Evolutionary conservation across 2,797 vertebrate species (phyloP).

Genomic region (Columba guinea): DNA sequence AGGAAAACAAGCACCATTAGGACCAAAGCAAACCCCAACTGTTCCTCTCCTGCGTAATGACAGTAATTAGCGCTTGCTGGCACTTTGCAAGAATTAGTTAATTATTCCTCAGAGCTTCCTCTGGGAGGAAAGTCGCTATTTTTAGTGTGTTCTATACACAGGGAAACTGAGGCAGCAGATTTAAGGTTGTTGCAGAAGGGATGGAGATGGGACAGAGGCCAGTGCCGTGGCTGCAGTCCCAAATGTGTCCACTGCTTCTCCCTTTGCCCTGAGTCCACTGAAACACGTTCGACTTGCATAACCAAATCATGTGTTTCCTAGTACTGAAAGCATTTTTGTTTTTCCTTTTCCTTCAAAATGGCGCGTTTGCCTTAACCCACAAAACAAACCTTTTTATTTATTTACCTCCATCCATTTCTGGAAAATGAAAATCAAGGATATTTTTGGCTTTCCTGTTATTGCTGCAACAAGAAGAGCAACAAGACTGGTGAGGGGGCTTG

Average conservation of each 20-base stretch:
- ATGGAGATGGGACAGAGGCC: neutral
- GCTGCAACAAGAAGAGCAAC: neutral
- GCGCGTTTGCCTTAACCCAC: neutral
- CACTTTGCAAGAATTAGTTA: slow-evolving; percentile 5
- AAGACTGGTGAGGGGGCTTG: no score
- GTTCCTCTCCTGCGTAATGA: slow-evolving; percentile 35
- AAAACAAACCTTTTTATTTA: neutral
- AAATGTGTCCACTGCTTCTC: neutral
- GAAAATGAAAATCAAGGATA: slow-evolving; percentile 31
- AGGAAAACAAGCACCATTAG: slow-evolving; percentile 20
- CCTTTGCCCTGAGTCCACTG: neutral
- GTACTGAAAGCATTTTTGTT: neutral
- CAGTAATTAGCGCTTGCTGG: slow-evolving; percentile 30
- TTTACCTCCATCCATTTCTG: slow-evolving; percentile 7
- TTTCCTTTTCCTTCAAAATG: neutral
- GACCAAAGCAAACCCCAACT: neutral
- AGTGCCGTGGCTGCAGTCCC: neutral
- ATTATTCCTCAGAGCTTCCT: slow-evolving; percentile 26
- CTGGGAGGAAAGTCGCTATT: neutral
- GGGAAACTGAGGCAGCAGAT: slow-evolving; percentile 43
- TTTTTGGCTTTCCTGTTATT: slow-evolving; percentile 4
- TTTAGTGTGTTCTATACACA: neutral
- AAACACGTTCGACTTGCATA: accelerated
- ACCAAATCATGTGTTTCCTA: neutral
- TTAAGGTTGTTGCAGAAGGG: neutral